Base-by-base conservation (phyloP, 92 coral and sea anemone genomes). In the Epizoanthus stellaris region DNA sequence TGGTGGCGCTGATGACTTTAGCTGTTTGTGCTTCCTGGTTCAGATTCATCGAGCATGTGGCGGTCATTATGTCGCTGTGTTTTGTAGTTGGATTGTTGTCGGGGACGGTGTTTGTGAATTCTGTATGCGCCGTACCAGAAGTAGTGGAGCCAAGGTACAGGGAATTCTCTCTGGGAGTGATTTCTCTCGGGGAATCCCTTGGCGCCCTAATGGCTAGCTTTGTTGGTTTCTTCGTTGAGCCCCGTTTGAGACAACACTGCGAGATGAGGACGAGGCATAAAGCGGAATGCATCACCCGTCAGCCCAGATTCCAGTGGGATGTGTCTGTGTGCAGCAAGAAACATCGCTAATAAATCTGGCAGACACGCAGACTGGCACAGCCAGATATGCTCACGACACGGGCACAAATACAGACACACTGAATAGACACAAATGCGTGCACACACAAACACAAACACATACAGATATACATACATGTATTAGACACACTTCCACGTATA, bases 151-250 rank as follows among this genome's bases (percentile, higher is more conserved):
- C 98, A 34, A 85, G 93, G 30, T 88, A 92, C 81, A 84, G 80
- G 38, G 98, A 94, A 79, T 94, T 94, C 75, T 92, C 89, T 57
- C 67, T 94, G 45, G 98, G 98, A 3, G 62, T 94, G 14, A 82
- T 94, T 0, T 66, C 86, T 3, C 60, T 88, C 0, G 98, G 98
- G 2, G 93, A 82, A 40, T 85, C 91, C 3, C 76, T 88, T 1
- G 98, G 98, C 0, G 84, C 91, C 0, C 65, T 94, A 54, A 36
- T 88, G n/a, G 98, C 94, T 14, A 85, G 93, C 25, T 94, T 94
- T 47, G 57, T 75, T 21, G 98, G 98, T 12, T 70, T 94, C 15
- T 86, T 86, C 64, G 87, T 90, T 6, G 98, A 94, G 65, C 98
- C 98, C 4, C 73, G 80, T 12, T 57, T 94, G 70, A 84, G 95